These are phyloP conservation scores for Microcebus griseorufus DNA, from an alignment of 2,113 vertebrate species.

Conservation along the genomic window DNA sequence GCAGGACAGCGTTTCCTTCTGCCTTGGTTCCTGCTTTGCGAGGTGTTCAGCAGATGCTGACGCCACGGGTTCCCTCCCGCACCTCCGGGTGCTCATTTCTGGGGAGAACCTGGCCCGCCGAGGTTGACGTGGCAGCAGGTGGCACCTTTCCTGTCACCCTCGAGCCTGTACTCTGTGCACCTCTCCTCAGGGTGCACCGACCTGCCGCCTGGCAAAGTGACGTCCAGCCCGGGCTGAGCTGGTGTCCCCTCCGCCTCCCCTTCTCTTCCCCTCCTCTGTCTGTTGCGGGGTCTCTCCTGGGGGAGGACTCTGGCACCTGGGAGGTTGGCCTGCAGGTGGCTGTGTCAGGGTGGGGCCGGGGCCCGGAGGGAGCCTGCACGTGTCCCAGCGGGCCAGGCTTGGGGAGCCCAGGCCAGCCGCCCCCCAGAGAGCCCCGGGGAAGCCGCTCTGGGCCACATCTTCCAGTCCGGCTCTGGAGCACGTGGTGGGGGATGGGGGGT, in stretches of 20 bases:
- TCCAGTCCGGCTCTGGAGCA: rapidly evolving
- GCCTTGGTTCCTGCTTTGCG: not conserved
- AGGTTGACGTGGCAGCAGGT: not conserved
- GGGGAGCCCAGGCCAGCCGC: no score
- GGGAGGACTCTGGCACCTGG: not conserved
- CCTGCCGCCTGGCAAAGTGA: no score
- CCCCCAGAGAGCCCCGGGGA: not conserved
- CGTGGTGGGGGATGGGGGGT: no score
- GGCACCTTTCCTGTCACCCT: no score
- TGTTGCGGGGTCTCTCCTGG: no score
- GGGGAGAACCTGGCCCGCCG: not conserved
- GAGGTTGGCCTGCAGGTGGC: not conserved
- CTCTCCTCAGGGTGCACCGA: rapidly evolving
- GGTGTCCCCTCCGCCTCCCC: not conserved
- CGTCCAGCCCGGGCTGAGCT: rapidly evolving
- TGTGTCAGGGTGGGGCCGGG: rapidly evolving
- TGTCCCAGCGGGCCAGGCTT: not conserved
- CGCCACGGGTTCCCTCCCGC: rapidly evolving
- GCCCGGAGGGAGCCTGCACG: not conserved
- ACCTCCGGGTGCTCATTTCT: rapidly evolving
- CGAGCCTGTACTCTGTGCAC: not conserved
- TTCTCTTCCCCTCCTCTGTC: not conserved
- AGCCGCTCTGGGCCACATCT: not conserved
- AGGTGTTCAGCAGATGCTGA: rapidly evolving
- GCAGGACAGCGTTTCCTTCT: rapidly evolving